phyloP scores from a whole-genome alignment of 1,140 invertebrate species.

The Meloidogyne floridensis region DNA sequence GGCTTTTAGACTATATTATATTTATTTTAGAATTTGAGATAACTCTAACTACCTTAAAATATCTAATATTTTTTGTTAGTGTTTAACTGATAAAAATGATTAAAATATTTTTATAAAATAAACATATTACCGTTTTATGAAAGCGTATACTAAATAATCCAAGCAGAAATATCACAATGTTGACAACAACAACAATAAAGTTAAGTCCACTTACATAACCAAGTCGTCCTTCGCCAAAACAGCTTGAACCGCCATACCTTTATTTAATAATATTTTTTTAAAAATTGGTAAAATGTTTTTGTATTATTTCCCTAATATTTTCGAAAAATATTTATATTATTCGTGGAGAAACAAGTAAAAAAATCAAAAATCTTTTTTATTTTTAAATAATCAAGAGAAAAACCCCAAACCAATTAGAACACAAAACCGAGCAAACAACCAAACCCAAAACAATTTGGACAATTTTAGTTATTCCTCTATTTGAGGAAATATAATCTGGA shows the following conservation, averaged over 20 bases:
- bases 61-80: too few species aligned
- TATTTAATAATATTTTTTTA: slow-evolving; percentile 28
- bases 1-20: too few species aligned
- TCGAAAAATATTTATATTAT: too few species aligned
- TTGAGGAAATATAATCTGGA: slow-evolving; percentile 43
- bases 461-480: slow-evolving; percentile 50
- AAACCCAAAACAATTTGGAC: slow-evolving; percentile 56
- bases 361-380: too few species aligned
- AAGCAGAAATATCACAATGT: slow-evolving; percentile 53
- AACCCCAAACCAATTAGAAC: slow-evolving; percentile 49
- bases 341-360: too few species aligned
- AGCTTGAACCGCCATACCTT: slow-evolving; percentile 52
- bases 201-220: slow-evolving; percentile 49
- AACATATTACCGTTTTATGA: slow-evolving; percentile 26
- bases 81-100: too few species aligned
- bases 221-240: slow-evolving; percentile 54
- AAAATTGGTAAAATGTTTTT: background rate
- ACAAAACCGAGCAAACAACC: slow-evolving; percentile 51
- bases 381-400: too few species aligned
- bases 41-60: too few species aligned
- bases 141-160: slow-evolving; percentile 45
- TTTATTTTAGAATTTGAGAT: too few species aligned
- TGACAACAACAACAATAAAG: slow-evolving; percentile 45
- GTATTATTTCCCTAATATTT: too few species aligned
- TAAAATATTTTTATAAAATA: too few species aligned